A percentile compares a stretch with the other conserved stretches of the same genome.
Evolutionary conservation across 2,113 vertebrate genomes (phyloP).

Genomic region (Heptranchias perlo): DNA sequence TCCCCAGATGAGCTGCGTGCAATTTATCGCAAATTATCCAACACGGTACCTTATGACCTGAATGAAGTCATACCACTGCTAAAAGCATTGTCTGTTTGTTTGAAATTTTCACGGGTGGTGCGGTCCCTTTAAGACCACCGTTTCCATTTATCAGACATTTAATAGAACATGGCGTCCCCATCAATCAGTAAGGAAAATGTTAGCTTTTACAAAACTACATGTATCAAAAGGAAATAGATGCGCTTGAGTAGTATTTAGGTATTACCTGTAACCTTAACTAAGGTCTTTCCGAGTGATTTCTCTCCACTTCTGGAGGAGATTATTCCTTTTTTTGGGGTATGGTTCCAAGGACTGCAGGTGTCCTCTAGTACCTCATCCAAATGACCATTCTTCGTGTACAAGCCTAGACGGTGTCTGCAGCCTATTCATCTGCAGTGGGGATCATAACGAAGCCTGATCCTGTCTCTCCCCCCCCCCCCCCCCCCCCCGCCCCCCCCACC

Average conservation of each 20-base stretch:
- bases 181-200: neutral
- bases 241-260: neutral
- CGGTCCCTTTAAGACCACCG: neutral
- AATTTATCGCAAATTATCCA: neutral
- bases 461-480: neutral
- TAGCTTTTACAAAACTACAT: neutral
- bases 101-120: neutral
- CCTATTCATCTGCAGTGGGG: neutral
- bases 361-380: neutral
- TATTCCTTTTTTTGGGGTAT: neutral
- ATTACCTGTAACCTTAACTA: neutral
- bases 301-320: neutral
- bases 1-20: neutral
- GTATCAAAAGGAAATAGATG: neutral
- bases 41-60: neutral
- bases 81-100: neutral
- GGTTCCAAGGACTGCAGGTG: neutral
- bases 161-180: neutral
- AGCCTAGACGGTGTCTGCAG: neutral
- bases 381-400: neutral
- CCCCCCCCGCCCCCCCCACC: neutral
- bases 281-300: neutral
- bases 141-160: too few species aligned
- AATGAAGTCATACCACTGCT: neutral
- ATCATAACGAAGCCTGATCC: neutral